These are phyloP conservation scores for Nasonia oneida DNA, from an alignment of 2,888 invertebrate genomes.

Conservation along the genomic window DNA sequence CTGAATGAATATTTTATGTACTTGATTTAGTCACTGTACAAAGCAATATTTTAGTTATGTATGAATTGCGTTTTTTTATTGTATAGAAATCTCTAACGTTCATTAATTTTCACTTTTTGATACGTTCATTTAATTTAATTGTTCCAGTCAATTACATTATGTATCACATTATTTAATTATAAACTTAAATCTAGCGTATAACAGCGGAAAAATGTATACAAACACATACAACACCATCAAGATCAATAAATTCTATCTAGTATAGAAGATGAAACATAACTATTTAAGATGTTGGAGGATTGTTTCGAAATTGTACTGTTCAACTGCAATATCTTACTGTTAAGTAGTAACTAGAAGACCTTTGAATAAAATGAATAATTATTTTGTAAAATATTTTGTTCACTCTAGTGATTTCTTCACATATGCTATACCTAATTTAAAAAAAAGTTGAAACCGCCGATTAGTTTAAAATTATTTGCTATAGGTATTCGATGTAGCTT, in stretches of 20 bases:
- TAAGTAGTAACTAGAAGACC: conserved; percentile 63
- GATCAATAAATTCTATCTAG: conserved; percentile 47
- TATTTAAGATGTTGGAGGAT: conserved; percentile 53
- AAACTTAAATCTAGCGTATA: conserved; percentile 36
- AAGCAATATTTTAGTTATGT: conserved; percentile 35
- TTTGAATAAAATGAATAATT: conserved; percentile 64
- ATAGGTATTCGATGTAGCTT: too few relatives aligned
- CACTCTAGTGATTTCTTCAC: conserved; percentile 3
- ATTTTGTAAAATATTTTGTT: conserved; percentile 58
- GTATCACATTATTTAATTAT: conserved; percentile 25
- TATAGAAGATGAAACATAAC: conserved; percentile 47
- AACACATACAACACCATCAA: conserved; percentile 37
- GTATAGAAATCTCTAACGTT: background rate
- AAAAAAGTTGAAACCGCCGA: background rate
- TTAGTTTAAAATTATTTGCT: too few relatives aligned
- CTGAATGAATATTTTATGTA: background rate
- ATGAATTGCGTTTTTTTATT: background rate
- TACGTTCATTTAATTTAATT: conserved; percentile 2
- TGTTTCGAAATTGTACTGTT: conserved; percentile 61
- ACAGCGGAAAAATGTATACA: conserved; percentile 48
- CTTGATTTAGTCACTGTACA: conserved; percentile 14
- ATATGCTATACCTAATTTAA: background rate
- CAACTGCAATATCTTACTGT: conserved; percentile 62
- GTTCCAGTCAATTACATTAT: conserved; percentile 28
- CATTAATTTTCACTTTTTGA: background rate